phyloP scores from a whole-genome alignment of 1,140 invertebrate genomes.

The Aphelenchoides avenae region DNA sequence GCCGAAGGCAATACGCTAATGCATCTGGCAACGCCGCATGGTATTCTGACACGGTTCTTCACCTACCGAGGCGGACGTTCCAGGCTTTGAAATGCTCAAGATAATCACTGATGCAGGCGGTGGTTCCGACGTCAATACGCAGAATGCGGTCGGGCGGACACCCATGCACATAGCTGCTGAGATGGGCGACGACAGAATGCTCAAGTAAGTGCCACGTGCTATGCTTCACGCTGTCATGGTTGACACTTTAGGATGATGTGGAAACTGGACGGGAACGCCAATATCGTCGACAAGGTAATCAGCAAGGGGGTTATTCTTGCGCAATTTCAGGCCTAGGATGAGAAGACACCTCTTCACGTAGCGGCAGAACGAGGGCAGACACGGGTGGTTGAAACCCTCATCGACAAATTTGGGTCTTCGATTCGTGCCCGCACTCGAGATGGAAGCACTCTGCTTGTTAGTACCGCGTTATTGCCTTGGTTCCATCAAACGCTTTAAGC shows the following conservation, averaged over 20 bases:
- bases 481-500: too few relatives aligned
- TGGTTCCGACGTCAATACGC: constrained; percentile 48
- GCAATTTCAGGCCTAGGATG: constrained; percentile 63
- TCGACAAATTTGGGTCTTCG: constrained; percentile 82
- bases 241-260: too few relatives aligned
- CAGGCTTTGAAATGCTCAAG: constrained; percentile 41
- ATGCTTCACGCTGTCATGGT: too few relatives aligned
- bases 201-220: too few relatives aligned
- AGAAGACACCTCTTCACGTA: constrained; percentile 90
- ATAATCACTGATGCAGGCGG: constrained; percentile 44
- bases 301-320: background rate
- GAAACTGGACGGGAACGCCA: constrained; percentile 82
- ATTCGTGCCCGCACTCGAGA: constrained; percentile 65
- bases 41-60: constrained; percentile 7
- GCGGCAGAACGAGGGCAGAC: constrained; percentile 95
- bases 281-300: constrained; percentile 75
- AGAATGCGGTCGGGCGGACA: constrained; percentile 70
- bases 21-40: constrained; percentile 48
- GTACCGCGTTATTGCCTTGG: too few relatives aligned
- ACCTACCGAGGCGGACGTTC: background rate
- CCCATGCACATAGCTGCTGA: constrained; percentile 80
- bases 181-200: constrained; percentile 83
- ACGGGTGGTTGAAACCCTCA: constrained; percentile 84
- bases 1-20: constrained; percentile 49
- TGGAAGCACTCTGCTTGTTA: constrained; percentile 93